Percentiles rank a stretch among this genome's conserved stretches.
Conservation (phyloP, 2,797 vertebrate genomes). For the Gymnopithys bicolor region DNA sequence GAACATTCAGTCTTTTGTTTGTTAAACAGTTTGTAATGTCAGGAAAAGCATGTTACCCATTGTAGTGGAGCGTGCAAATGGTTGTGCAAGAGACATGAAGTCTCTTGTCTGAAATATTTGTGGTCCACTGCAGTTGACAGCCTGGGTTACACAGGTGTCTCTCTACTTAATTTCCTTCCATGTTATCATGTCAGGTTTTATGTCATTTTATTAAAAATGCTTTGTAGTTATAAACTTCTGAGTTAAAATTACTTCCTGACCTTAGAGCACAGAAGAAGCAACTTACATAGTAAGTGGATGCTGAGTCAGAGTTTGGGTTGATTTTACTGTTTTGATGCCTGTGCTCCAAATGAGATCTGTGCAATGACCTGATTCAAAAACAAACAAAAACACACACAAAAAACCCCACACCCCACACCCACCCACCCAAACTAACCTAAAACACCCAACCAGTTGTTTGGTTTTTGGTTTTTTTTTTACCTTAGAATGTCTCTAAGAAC, state of each 20-base stretch:
- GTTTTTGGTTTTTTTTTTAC: too few relatives aligned
- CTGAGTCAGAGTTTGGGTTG: background rate
- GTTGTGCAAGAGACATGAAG: background rate
- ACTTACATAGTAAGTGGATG: background rate
- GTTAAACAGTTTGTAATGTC: background rate
- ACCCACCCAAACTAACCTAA: too few relatives aligned
- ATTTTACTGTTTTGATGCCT: background rate
- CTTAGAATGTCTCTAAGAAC: background rate
- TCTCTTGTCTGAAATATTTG: background rate
- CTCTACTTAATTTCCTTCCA: background rate
- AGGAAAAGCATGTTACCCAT: background rate
- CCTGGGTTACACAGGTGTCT: background rate
- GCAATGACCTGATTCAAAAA: background rate
- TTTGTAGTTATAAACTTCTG: background rate
- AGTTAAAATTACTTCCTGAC: background rate
- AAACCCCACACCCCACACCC: too few relatives aligned
- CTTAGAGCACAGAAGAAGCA: background rate
- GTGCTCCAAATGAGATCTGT: background rate
- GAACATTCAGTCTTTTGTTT: background rate
- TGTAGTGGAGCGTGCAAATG: background rate
- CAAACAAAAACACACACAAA: too few relatives aligned
- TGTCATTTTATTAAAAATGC: background rate
- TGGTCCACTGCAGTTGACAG: background rate
- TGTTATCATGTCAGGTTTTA: background rate
- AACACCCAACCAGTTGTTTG: accelerated